Base-by-base conservation (phyloP, 2,797 vertebrate genomes). In the Smutsia temminckii region DNA sequence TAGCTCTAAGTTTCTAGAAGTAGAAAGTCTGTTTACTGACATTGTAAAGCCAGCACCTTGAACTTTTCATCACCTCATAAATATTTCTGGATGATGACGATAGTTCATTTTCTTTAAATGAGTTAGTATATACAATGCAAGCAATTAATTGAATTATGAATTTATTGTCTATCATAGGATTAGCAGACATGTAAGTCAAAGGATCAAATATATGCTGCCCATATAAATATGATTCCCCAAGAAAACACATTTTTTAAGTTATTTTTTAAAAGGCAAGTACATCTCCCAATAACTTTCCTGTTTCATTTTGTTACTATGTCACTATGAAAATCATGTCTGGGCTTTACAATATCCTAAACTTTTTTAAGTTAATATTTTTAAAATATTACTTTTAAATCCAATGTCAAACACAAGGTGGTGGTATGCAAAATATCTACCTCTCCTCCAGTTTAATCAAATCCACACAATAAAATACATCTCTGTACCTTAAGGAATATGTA, bases 341-440 rank as follows among this genome's bases (percentile, higher is more conserved):
- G 88, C 96, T 98, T 98, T 95, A 97, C 97, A 98, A 97, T 96
- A 97, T 91, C 78, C 96, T 97, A 97, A 97, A 91, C 37, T 91
- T 97, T 37, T 93, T 87, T 89, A 96, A 98, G 92, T 96, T 97
- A 69, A 23, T 68, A 92, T 98, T 98, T 93, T 46, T 12, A 12
- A 12, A 46, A 46, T 46, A 46, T 11, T 46, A 46, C 46, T 46
- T 98, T 97, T 59, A 96, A 98, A 97, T 97, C 93, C 81, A 98
- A 95, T 95, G 97, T 98, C 94, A 98, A 98, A 97, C 92, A 95
- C 40, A 95, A 64, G 97, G 96, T 95, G 93, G 72, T 20, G 3
- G 86, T 64, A 98, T 81, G 85, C 85, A 97, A 98, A 97, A 89
- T 8, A 97, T 86, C 74, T 90, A 97, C 85, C 71, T 97, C 96